Base-by-base conservation (phyloP, 92 coral and sea anemone genomes). In the Epizoanthus ramosus region DNA sequence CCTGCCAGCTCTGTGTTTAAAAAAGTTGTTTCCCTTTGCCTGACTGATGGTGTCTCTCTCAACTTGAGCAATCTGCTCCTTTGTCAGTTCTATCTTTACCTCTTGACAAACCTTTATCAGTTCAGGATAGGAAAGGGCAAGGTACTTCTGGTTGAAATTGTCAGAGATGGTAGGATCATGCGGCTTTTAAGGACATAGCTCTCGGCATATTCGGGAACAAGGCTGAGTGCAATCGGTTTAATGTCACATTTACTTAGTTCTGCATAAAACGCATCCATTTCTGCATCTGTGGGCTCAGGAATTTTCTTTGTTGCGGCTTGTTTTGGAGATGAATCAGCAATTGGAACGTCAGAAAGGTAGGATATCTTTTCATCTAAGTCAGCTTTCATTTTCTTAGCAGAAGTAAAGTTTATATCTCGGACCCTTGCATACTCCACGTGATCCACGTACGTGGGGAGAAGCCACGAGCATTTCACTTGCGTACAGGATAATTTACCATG, bases 381-480 rank as follows among this genome's bases (percentile, higher is more conserved):
- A 37, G 59, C n/a, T 56, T 85, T 91, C 85, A 91, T 33, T 70
- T 84, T 91, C 68, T 63, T 85, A 15, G 94, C 91, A 6, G 91
- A 91, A 5, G 79, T 91, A 79, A 90, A 87, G 82, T 87, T 71
- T 14, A 91, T 88, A 57, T 90, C 91, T 10, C 75, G 68, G 3
- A 76, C 89, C 75, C 81, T 84, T 70, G 83, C 77, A 50, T 91
- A 88, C 57, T 85, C 31, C 31, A 28, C 31, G 31, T 88, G 73
- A 33, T 88, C 68, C 24, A 88, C 92, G 31, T 53, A 79, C 5
- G 71, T 31, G 8, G 93, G 93, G 7, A 87, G 59, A 84, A 90
- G 66, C 91, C 88, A 87, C 35, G 79, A 84, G 68, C 92, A 85
- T 74, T 85, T 89, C 43, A 85, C 80, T 57, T 80, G 89, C 22